Percentiles rank a stretch among this genome's conserved stretches.
Conservation (phyloP, 1,140 invertebrate species). For the Drosophila pectinifera region DNA sequence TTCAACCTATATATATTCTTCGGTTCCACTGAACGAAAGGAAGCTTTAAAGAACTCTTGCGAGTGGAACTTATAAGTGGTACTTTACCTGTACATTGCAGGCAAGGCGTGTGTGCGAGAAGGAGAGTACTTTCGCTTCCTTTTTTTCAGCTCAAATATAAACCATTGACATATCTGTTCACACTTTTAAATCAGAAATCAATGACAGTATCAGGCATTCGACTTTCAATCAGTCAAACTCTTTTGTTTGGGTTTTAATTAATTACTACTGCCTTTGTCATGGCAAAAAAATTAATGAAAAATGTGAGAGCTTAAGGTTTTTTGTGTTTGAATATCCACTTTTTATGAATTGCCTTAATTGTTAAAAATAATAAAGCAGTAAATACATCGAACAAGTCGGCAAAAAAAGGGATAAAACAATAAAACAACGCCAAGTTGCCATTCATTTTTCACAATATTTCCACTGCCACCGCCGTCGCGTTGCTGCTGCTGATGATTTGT, state of each 20-base stretch:
- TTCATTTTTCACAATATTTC: slow-evolving; percentile 57
- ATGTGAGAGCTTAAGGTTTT: neutral
- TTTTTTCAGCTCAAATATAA: too few relatives aligned
- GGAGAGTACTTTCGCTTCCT: too few relatives aligned
- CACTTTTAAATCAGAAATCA: slow-evolving; percentile 31
- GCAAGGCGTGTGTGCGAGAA: too few relatives aligned
- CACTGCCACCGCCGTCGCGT: slow-evolving; percentile 16
- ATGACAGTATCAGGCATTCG: slow-evolving; percentile 14
- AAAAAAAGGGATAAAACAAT: slow-evolving; percentile 47
- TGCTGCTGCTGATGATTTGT: slow-evolving; percentile 65
- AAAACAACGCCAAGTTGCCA: slow-evolving; percentile 54
- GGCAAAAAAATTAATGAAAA: neutral
- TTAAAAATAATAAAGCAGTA: slow-evolving; percentile 59
- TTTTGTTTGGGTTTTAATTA: slow-evolving; percentile 36
- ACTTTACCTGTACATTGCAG: too few relatives aligned
- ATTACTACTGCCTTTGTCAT: slow-evolving; percentile 18
- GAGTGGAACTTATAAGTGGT: too few relatives aligned
- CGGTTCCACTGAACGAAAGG: too few relatives aligned
- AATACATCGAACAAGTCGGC: slow-evolving; percentile 30
- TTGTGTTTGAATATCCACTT: slow-evolving; percentile 29
- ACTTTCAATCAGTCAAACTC: slow-evolving; percentile 32
- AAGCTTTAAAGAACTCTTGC: too few relatives aligned
- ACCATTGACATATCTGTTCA: neutral
- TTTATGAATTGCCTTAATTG: slow-evolving; percentile 49
- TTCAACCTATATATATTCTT: too few relatives aligned